phyloP scores from a whole-genome alignment of 2,797 vertebrate genomes.

The Nyctalus aviator region DNA sequence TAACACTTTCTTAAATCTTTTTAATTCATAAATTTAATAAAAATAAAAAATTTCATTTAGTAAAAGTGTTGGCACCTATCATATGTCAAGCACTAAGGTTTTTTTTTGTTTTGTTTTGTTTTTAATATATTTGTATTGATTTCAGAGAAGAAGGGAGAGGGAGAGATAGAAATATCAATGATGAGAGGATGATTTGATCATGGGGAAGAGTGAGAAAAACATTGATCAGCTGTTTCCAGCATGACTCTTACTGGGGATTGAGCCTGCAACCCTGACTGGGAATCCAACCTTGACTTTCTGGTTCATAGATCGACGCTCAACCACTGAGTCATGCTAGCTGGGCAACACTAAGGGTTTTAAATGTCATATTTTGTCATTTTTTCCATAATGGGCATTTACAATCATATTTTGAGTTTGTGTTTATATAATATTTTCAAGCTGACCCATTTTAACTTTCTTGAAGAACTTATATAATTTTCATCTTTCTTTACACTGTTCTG shows the following conservation, averaged over 20 bases:
- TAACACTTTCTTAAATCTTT: constrained; percentile 26
- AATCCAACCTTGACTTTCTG: too few relatives aligned
- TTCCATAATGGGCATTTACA: constrained; percentile 4
- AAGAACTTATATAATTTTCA: background rate
- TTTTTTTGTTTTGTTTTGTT: background rate
- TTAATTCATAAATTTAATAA: background rate
- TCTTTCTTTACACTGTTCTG: background rate
- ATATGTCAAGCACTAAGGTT: background rate
- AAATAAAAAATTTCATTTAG: background rate
- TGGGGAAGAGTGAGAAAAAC: too few relatives aligned
- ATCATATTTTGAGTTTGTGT: constrained; percentile 6
- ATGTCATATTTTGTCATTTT: background rate
- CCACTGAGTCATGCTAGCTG: too few relatives aligned
- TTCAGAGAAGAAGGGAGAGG: too few relatives aligned
- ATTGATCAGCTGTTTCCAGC: too few relatives aligned
- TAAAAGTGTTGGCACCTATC: background rate
- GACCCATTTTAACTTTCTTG: background rate
- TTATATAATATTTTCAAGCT: constrained; percentile 24
- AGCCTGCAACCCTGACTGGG: too few relatives aligned
- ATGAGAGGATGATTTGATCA: too few relatives aligned
- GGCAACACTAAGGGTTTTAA: background rate
- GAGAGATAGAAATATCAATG: too few relatives aligned
- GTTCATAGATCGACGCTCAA: too few relatives aligned
- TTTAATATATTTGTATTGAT: too few relatives aligned
- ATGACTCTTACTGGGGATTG: too few relatives aligned